Evolutionary conservation across 2,797 vertebrate genomes (phyloP), one percentile per base, ranked within the genome.

Genomic region (Ispidina picta): DNA sequence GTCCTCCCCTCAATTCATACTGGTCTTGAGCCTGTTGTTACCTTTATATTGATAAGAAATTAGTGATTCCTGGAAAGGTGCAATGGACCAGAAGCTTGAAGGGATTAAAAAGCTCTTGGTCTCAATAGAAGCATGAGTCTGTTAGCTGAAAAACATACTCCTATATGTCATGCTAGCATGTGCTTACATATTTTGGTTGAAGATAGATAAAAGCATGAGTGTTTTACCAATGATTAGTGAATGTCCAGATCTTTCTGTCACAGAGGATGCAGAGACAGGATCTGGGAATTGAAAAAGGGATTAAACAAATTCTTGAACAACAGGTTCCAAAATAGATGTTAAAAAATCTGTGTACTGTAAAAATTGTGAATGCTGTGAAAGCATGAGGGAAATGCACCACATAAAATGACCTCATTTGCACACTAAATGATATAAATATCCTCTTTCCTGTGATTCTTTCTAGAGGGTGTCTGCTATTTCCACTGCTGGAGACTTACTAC

Each of bases 91-190:
- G 22, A 62, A 51, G 5, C 31, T 46, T 59, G 31, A 58, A 68
- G 26, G 9, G 12, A 60, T 55, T 74, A n/a, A 60, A 72, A 71
- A 64, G 11, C 15, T 62, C 35, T 75, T 39, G 22, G 55, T 66
- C 49, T 31, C n/a, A 43, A n/a, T 8, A 51, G 69, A 62, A 71
- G 19, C 18, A 29, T 16, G 21, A 75, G 14, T 15, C 59, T 59
- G 29, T 51, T 54, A 79, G 31, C 31, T 56, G 64, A 51, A 86
- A 71, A 54, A 48, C 12, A 26, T 29, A 58, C 2, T 71, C 15
- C 15, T 51, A 37, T 31, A 15, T 1, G 1, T 37, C 2, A 1
- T 41, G 46, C 41, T 58, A 15, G 19, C 41, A 7, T 9, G 8
- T 69, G 16, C 16, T 41, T 55, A 70, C 16, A 5, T 17, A 43